Conservation (phyloP, 2,888 invertebrate genomes). For the Epinotia brunnichana region DNA sequence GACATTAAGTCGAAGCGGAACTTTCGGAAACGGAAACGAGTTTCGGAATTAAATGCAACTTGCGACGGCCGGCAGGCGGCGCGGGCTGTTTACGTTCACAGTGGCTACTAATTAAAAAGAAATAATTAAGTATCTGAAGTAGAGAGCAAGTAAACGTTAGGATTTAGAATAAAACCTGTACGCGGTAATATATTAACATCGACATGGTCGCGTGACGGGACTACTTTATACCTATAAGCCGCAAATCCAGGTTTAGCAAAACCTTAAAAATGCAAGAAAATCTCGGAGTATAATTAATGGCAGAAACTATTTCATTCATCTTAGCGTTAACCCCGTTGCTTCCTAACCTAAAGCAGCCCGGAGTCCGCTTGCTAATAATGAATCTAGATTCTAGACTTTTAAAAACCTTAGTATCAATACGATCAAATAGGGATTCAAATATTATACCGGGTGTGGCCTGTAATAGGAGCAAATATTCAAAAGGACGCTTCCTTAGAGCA, state of each 20-base stretch:
- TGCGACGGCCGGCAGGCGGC: conserved; percentile 9
- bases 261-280: no score
- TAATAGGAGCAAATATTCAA: no score
- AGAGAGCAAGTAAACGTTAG: not conserved
- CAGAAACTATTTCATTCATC: not conserved
- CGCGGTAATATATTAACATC: no score
- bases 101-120: not conserved
- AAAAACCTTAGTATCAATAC: no score
- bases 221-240: not conserved
- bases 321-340: no score
- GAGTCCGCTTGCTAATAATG: no score
- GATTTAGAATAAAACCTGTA: not conserved
- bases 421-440: no score
- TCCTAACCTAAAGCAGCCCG: no score
- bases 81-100: not conserved
- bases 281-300: not conserved
- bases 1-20: conserved; percentile 37
- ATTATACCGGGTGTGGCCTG: no score
- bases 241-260: no score
- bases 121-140: conserved; percentile 18
- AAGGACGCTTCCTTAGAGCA: no score
- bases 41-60: conserved; percentile 35
- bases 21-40: conserved; percentile 28
- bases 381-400: no score
- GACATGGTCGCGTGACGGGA: not conserved